A percentile compares a stretch with the other conserved stretches of the same genome.
phyloP scores from a whole-genome alignment of 2,113 vertebrate genomes.

The Ancistrus triradiatus region DNA sequence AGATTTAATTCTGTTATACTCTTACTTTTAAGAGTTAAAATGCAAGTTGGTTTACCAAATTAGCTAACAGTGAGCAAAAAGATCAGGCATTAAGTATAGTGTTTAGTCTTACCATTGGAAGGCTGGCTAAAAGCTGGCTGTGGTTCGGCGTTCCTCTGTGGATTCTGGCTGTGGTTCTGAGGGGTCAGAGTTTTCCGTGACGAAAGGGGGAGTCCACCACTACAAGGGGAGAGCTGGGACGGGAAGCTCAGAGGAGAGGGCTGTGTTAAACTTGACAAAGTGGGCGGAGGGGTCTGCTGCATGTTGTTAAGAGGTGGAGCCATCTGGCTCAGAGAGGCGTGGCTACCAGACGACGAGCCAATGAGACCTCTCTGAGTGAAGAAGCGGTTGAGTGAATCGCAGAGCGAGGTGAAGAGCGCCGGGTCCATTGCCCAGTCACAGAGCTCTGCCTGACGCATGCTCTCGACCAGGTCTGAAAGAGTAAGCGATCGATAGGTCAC shows the following conservation, averaged over 20 bases:
- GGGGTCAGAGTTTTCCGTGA: constrained; percentile 51
- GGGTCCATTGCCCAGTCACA: constrained; percentile 73
- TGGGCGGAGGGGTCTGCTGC: constrained; percentile 40
- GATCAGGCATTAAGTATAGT: too few relatives aligned
- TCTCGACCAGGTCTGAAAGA: constrained; percentile 67
- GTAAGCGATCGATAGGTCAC: neutral
- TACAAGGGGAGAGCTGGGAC: constrained; percentile 34
- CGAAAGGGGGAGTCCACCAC: constrained; percentile 43
- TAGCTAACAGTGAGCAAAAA: too few relatives aligned
- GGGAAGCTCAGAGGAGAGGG: constrained; percentile 63
- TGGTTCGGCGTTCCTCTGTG: constrained; percentile 50
- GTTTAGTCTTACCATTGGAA: constrained; percentile 52
- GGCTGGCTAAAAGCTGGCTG: constrained; percentile 46
- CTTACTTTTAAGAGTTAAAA: too few relatives aligned
- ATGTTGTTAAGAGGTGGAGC: constrained; percentile 42
- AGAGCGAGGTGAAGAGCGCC: constrained; percentile 68
- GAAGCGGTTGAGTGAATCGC: constrained; percentile 75
- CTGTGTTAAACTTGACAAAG: constrained; percentile 62
- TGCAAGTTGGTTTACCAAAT: too few relatives aligned
- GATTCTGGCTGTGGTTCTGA: constrained; percentile 48
- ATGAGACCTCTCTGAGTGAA: constrained; percentile 73
- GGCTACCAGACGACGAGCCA: constrained; percentile 50
- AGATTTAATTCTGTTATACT: too few relatives aligned
- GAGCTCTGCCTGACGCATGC: constrained; percentile 74
- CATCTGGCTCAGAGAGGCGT: constrained; percentile 47